Evolutionary conservation across 1,140 invertebrate genomes (phyloP), one percentile per base, ranked within the genome.

Genomic region (Chymomyza costata): DNA sequence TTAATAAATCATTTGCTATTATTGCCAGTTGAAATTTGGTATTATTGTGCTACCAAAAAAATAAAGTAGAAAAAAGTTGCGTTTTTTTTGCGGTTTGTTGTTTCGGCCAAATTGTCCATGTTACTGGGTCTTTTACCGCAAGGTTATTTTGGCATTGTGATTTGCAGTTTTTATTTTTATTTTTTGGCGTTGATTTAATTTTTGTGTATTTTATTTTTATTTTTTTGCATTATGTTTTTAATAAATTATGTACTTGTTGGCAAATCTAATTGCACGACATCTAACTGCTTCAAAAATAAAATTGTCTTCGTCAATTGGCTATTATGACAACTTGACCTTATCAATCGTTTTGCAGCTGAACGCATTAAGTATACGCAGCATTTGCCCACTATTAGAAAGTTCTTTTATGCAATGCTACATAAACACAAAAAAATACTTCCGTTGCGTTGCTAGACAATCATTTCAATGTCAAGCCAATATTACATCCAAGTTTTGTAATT

Each of bases 1-100:
- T 63, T 78, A 78, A 78, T 78, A 78, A 78, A 78, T 78, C 65
- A 78, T 78, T 76, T 70, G 70, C 50, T 52, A 55, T 64, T 47
- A 7, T 15, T 15, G 31, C 47, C 18, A 51, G 38, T 57, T 45
- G 48, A 53, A 47, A 5, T 18, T 53, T 60, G 54, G 41, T 49
- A 19, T 44, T 39, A 6, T 43, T 41, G 35, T 37, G 51, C 56
- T 52, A 62, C 59, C 57, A 61, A 60, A 50, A 61, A 60, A 47
- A n/a, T n/a, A n/a, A n/a, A n/a, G n/a, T n/a, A n/a, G n/a, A n/a
- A n/a, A n/a, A n/a, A n/a, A 45, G 43, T 52, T 62, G 57, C 61
- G 61, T 62, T 65, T 47, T 39, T 54, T 43, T 59, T 57, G 48
- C 50, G 61, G 47, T 31, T 5, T 47, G 6, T 51, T 52, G 47